Evolutionary conservation across 2,888 invertebrate species (phyloP), one percentile per base, ranked within the genome.

Genomic region (Drosophila borborema): DNA sequence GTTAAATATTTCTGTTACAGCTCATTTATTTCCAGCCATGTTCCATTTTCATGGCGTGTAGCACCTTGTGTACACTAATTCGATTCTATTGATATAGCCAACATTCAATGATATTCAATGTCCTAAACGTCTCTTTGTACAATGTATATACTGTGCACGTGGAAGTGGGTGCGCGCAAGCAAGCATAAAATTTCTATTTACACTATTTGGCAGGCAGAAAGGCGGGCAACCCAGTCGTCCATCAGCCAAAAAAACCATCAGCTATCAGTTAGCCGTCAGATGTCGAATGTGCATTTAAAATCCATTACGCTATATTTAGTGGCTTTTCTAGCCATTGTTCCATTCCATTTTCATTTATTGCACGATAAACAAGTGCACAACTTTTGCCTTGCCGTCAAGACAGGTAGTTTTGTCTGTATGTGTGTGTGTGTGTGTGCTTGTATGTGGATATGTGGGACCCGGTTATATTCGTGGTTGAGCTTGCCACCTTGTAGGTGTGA

Each of bases 261-360:
- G 71, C 77, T 66, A 79, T 79, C 80, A 79, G 74, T 72, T 70
- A 80, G 64, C 58, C 77, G 78, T 79, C 78, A 78, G 74, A 64
- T 77, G 78, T 83, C 69, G 84, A 83, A 81, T 78, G 78, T 81
- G 78, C 81, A 81, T 81, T 81, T 78, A 77, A 81, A 84, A 81
- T 84, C 81, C 81, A 81, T 81, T 77, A 78, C 78, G 72, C 81
- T 75, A 83, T 81, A 72, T 81, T 81, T 83, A 75, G 78, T 78
- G 78, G 72, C 77, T 63, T 78, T 78, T 54, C 65, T 66, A 61
- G 70, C 81, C 68, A 77, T 81, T 81, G 77, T 83, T 80, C 81
- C 71, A 77, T 82, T 80, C 81, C 77, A 77, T 82, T 80, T 75
- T 75, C 80, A 72, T 82, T 80, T 78, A 80, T 80, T 78, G 67